Percentiles rank a stretch among this genome's conserved stretches.
These are phyloP conservation scores for Girardinichthys multiradiatus DNA, from an alignment of 2,113 vertebrate genomes.

Conservation along the genomic window DNA sequence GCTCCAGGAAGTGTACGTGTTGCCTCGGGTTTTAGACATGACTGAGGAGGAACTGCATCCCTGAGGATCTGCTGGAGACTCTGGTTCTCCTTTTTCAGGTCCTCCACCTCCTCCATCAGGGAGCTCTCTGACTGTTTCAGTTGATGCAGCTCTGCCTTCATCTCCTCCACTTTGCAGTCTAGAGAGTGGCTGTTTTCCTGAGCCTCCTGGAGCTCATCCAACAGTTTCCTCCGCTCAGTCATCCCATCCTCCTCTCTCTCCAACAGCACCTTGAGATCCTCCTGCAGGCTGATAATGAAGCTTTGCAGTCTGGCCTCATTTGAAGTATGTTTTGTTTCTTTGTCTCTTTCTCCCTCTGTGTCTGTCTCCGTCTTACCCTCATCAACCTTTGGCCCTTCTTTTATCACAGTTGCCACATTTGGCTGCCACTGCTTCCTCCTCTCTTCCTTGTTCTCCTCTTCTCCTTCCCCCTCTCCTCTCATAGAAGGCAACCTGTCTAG, in stretches of 20 bases:
- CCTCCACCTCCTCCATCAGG: constrained; percentile 74
- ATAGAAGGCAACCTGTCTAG: constrained; percentile 51
- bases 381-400: not conserved
- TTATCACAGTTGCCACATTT: constrained; percentile 7
- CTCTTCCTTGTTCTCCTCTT: constrained; percentile 68
- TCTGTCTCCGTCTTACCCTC: constrained; percentile 18
- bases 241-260: constrained; percentile 70
- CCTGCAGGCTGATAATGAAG: constrained; percentile 57
- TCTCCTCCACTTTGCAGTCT: constrained; percentile 77
- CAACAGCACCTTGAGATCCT: constrained; percentile 73
- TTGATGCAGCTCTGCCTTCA: constrained; percentile 61
- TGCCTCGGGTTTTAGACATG: constrained; percentile 5
- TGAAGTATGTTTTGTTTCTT: constrained; percentile 29
- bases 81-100: constrained; percentile 77
- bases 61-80: constrained; percentile 64
- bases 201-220: constrained; percentile 70
- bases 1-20: not conserved
- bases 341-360: constrained; percentile 12
- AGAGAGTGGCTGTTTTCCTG: constrained; percentile 75
- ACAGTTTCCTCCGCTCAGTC: constrained; percentile 63
- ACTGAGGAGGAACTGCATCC: constrained; percentile 24
- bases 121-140: constrained; percentile 78
- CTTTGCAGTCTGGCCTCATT: constrained; percentile 65
- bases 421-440: constrained; percentile 47
- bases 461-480: constrained; percentile 74